These are phyloP conservation scores for Eremophila alpestris DNA, from an alignment of 2,797 vertebrate species.

Conservation along the genomic window DNA sequence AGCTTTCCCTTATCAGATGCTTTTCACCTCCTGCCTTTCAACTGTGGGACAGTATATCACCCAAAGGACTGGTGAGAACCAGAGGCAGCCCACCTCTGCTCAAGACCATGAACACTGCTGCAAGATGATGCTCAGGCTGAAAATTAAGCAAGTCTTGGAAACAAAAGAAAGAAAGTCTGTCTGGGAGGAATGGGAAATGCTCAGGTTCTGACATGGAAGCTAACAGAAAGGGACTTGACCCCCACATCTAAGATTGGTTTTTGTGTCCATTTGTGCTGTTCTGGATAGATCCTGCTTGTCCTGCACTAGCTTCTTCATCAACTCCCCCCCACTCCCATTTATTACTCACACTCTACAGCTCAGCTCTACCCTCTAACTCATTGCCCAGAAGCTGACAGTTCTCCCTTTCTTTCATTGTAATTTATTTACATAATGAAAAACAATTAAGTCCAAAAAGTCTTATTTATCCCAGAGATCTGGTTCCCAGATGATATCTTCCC, in stretches of 20 bases:
- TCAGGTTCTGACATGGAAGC: background rate
- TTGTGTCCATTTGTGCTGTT: background rate
- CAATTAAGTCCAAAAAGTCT: conserved; percentile 43
- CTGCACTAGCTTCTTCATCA: background rate
- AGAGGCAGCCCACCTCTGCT: background rate
- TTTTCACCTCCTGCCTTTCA: background rate
- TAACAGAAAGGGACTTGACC: background rate
- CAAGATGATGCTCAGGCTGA: background rate
- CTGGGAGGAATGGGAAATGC: background rate
- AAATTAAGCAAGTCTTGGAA: background rate
- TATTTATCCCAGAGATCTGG: conserved; percentile 47
- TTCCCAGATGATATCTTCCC: conserved; percentile 31
- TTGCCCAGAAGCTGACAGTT: background rate
- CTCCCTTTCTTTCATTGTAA: conserved; percentile 10
- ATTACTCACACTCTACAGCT: background rate
- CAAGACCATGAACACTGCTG: background rate
- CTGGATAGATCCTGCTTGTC: background rate
- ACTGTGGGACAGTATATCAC: background rate
- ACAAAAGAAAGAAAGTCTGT: background rate
- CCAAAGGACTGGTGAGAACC: background rate
- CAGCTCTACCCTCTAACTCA: background rate
- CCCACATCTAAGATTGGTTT: background rate
- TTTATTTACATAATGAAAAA: conserved; percentile 49
- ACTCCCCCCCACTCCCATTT: background rate
- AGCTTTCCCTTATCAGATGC: background rate